These are phyloP conservation scores for Tribolium madens DNA, from an alignment of 1,140 invertebrate species.

Conservation along the genomic window DNA sequence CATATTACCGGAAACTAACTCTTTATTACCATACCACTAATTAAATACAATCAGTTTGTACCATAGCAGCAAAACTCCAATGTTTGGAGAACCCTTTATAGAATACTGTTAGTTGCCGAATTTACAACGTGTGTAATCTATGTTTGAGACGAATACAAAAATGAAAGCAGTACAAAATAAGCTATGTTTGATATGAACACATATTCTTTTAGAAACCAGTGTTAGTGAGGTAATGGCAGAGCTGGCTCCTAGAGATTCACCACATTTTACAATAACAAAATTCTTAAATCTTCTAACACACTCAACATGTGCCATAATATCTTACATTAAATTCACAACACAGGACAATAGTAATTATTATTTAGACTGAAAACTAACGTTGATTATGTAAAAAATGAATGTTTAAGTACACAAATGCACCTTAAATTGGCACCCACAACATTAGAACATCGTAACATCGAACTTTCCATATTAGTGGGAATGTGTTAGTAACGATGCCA, in stretches of 20 bases:
- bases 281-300: constrained; percentile 56
- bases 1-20: constrained; percentile 61
- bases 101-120: constrained; percentile 53
- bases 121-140: constrained; percentile 24
- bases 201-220: constrained; percentile 59
- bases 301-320: constrained; percentile 49
- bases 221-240: constrained; percentile 63
- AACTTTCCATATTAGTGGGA: constrained; percentile 49
- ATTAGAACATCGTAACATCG: constrained; percentile 34
- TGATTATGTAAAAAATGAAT: constrained; percentile 47
- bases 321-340: constrained; percentile 56
- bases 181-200: constrained; percentile 62
- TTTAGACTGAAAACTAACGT: constrained; percentile 39
- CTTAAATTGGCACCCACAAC: constrained; percentile 55
- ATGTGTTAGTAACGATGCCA: constrained; percentile 53
- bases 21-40: constrained; percentile 65
- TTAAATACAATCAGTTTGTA: constrained; percentile 61
- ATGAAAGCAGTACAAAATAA: constrained; percentile 59
- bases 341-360: constrained; percentile 48
- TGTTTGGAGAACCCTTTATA: constrained; percentile 36
- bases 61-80: constrained; percentile 50
- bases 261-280: constrained; percentile 58
- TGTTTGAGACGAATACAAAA: constrained; percentile 53
- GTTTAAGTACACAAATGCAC: constrained; percentile 61
- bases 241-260: constrained; percentile 61